Base-by-base conservation (phyloP, 2,797 vertebrate genomes). In the Hoplostethus mediterraneus region DNA sequence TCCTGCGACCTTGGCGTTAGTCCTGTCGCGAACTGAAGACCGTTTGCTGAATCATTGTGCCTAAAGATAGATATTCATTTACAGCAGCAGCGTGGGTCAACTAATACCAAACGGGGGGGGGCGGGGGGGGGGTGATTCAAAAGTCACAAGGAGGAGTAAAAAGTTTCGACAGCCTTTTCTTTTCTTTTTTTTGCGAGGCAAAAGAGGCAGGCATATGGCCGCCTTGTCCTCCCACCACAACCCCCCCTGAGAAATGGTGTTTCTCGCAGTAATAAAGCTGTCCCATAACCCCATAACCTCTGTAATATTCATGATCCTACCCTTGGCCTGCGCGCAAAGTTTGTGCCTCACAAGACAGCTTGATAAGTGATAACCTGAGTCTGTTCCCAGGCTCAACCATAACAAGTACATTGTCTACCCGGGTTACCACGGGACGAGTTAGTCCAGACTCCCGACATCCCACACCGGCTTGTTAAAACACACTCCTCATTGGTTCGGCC, bases 351-450 rank as follows among this genome's bases (percentile, higher is more conserved):
- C 60, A 57, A 62, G 91, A 90, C 92, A 89, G 79, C 73, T 87
- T 84, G 85, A 92, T 86, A 90, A 89, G 91, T 90, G 82, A 82
- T 68, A 14, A 44, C 63, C 85, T 17, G 56, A 77, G 75, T 83
- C 87, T 84, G 85, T 73, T 92, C 90, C 88, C 90, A 90, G 87
- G 81, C 79, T 87, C 79, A 71, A 85, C 75, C 82, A 91, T 91
- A 93, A 94, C 92, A 92, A 88, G 76, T 40, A 71, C 83, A 70
- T 78, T 79, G 90, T 93, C 90, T 90, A 90, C 89, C 82, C 90
- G 83, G 75, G 91, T 92, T 77, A 76, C 88, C 81, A 72, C 44
- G 81, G 87, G 70, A 57, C 87, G 89, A 93, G 87, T 79, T 85
- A 91, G 82, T 92, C 91, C 92, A 93, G 93, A 93, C 90, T 51